Percentiles rank a stretch among this genome's conserved stretches.
These are phyloP conservation scores for Coenobita brevimanus DNA, from an alignment of 1,140 invertebrate species.

Conservation along the genomic window DNA sequence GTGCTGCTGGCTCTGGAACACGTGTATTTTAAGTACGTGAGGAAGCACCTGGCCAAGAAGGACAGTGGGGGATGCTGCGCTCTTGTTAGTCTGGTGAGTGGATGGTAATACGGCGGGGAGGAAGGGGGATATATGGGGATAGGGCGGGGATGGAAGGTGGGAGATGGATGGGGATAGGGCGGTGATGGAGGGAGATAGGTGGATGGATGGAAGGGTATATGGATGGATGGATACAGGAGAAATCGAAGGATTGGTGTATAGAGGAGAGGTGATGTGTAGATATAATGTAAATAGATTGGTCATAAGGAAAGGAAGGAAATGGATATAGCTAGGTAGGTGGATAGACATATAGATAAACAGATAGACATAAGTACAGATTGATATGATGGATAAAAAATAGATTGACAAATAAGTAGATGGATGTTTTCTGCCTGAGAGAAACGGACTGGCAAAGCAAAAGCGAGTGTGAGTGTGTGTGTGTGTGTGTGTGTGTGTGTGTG, in stretches of 20 bases:
- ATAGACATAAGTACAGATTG: background rate
- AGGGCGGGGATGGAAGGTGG: background rate
- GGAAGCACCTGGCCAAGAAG: constrained; percentile 90
- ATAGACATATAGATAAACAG: background rate
- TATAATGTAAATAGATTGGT: background rate
- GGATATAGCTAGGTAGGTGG: too few relatives aligned
- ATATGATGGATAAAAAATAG: background rate
- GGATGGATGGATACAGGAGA: background rate
- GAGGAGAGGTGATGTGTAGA: background rate
- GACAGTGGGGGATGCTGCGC: constrained; percentile 92
- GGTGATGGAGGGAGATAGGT: background rate
- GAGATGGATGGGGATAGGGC: background rate
- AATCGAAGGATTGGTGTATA: too few relatives aligned
- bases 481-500: too few relatives aligned
- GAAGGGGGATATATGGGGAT: background rate
- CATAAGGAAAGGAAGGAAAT: too few relatives aligned
- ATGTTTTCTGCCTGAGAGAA: too few relatives aligned
- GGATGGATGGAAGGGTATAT: background rate
- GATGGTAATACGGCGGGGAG: background rate
- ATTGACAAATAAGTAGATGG: background rate
- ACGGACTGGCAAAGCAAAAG: too few relatives aligned
- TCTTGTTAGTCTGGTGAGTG: constrained; percentile 87
- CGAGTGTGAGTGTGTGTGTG: too few relatives aligned
- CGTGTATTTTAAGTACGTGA: constrained; percentile 86
- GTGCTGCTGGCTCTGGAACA: constrained; percentile 90